Conservation (phyloP, 2,797 vertebrate genomes). For the Aselliscus stoliczkanus region DNA sequence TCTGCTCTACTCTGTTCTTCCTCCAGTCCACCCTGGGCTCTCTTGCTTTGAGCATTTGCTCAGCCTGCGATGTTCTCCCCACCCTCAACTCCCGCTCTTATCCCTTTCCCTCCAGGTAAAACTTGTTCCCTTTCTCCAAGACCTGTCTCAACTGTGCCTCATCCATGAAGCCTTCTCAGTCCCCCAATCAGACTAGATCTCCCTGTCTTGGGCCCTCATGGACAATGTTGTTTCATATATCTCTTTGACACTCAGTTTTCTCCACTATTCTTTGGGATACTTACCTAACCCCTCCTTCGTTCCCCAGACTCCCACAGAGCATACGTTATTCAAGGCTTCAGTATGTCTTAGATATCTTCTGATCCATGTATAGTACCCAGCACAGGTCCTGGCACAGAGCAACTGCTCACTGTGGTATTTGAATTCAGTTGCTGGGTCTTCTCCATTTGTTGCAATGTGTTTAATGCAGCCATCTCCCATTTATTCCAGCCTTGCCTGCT, state of each 20-base stretch:
- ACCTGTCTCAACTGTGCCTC: background rate
- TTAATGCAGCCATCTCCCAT: background rate
- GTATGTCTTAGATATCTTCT: background rate
- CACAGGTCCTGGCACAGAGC: background rate
- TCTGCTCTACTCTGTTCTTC: too few relatives aligned
- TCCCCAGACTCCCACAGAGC: background rate
- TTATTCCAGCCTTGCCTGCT: background rate
- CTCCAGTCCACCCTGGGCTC: too few relatives aligned
- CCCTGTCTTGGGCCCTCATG: too few relatives aligned
- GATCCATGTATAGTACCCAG: background rate
- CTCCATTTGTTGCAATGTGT: background rate
- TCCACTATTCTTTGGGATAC: background rate
- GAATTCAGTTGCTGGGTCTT: background rate
- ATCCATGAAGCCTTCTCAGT: background rate
- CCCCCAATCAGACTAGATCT: background rate
- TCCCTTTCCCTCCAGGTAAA: background rate
- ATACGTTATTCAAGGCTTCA: background rate
- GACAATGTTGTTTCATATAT: background rate
- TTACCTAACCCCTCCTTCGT: background rate
- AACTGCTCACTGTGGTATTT: background rate
- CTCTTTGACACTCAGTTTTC: background rate
- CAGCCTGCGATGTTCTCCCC: background rate
- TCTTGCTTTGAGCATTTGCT: background rate
- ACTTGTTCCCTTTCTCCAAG: background rate
- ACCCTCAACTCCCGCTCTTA: background rate